These are phyloP conservation scores for Aspidoscelis tigris DNA, from an alignment of 2,113 vertebrate genomes.

Conservation along the genomic window DNA sequence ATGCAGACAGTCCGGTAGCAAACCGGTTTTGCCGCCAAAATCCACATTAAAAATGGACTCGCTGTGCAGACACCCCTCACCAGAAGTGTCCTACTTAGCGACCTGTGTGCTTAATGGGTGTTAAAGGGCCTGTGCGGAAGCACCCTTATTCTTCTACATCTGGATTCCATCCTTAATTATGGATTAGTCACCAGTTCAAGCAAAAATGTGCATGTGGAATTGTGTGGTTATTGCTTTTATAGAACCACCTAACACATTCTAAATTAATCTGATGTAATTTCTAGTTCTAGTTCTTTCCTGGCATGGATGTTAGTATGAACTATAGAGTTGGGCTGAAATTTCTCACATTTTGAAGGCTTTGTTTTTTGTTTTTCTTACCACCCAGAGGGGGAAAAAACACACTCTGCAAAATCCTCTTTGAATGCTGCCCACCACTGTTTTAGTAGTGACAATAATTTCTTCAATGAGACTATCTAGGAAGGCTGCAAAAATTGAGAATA, in stretches of 20 bases:
- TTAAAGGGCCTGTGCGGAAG: no score
- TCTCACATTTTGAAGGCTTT: background rate
- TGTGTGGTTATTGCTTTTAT: background rate
- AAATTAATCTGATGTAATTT: background rate
- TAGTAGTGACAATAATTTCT: background rate
- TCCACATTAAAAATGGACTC: no score
- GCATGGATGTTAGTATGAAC: background rate
- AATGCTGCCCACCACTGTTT: background rate
- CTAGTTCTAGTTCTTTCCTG: background rate
- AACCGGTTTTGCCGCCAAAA: no score
- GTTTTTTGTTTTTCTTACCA: background rate
- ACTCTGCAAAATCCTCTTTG: no score
- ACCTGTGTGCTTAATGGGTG: no score
- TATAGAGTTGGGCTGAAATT: background rate
- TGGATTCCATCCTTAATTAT: no score
- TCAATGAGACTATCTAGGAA: background rate
- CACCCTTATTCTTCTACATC: no score
- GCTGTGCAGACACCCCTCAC: no score
- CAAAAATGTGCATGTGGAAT: background rate
- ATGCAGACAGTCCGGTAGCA: no score
- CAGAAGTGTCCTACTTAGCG: no score
- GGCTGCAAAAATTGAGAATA: background rate
- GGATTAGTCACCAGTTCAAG: background rate
- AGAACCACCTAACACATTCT: background rate
- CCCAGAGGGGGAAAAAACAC: background rate